Evolutionary conservation across 2,888 invertebrate genomes (phyloP).

Genomic region (Philereme transversata): DNA sequence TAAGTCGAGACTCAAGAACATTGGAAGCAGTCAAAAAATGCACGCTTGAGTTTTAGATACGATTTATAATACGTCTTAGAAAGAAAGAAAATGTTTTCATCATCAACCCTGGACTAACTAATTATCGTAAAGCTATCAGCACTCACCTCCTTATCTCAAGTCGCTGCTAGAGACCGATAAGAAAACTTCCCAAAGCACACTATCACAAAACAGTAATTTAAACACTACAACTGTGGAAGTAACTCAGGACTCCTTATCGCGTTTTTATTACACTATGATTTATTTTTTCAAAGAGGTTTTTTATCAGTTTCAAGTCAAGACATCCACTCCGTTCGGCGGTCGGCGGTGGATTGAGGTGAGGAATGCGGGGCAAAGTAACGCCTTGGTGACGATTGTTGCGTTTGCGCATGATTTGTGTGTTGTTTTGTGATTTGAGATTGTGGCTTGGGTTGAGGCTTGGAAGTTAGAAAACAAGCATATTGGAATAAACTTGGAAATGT

Average conservation of each 20-base stretch:
- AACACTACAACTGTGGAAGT: conserved; percentile 53
- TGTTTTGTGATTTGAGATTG: conserved; percentile 25
- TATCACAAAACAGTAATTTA: conserved; percentile 59
- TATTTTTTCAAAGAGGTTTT: conserved; percentile 35
- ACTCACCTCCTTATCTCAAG: conserved; percentile 79
- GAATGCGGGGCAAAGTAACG: conserved; percentile 39
- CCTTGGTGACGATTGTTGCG: conserved; percentile 58
- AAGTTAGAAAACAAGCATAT: neutral
- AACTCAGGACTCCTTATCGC: conserved; percentile 50
- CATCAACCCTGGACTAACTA: conserved; percentile 50
- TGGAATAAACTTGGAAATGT: neutral
- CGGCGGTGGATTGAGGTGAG: conserved; percentile 57
- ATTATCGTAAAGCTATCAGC: conserved; percentile 77
- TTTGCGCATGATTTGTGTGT: conserved; percentile 47
- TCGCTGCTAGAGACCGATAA: conserved; percentile 67
- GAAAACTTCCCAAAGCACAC: conserved; percentile 60
- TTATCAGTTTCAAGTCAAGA: conserved; percentile 29
- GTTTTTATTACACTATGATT: conserved; percentile 61
- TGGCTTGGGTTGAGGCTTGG: conserved; percentile 13
- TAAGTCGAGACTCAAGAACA: too few species aligned
- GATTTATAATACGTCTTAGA: conserved; percentile 7
- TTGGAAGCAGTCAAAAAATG: too few species aligned
- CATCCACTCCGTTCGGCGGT: conserved; percentile 56
- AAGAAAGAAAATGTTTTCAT: conserved; percentile 17
- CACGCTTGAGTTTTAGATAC: neutral